Evolutionary conservation across 2,797 vertebrate genomes (phyloP), one percentile per base, ranked within the genome.

Genomic region (Sebastes iracundus): DNA sequence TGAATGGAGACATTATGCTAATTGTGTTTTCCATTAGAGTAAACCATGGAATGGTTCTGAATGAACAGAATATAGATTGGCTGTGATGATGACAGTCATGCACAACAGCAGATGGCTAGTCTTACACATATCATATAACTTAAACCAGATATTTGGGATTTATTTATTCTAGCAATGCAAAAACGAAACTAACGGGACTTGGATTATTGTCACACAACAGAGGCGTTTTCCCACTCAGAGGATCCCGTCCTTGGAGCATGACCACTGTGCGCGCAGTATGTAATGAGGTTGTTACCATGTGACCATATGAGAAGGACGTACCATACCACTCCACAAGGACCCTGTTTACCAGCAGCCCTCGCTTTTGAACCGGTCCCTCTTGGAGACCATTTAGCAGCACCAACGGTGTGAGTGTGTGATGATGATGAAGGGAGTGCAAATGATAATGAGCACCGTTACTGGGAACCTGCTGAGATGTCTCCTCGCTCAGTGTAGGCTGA

Each of bases 321-420:
- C 2, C 2, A 79, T 38, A 38, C 35, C 35, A 63, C 27, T 77
- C 81, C 84, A 81, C 10, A 5, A 71, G 76, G 58, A 22, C 61
- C 32, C 6, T 20, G 77, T 88, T 83, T 65, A 68, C 63, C 66
- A 38, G 66, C 46, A 81, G 71, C 25, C 18, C 46, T 61, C 3
- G 6, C 49, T 53, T 70, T 66, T 64, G 63, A 83, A 22, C 38
- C 1, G 7, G 27, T 81, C 86, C 82, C 90, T 59, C 68, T 20
- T 52, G 62, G 89, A 81, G 79, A 90, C 75, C 79, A 30, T 86
- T 92, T 91, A 91, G 69, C 70, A 63, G 53, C 1, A n/a, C 78
- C 53, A 52, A n/a, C 6, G 1, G 64, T 64, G 70, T 53, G 80
- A 72, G 70, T 35, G 84, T 90, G 87, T 52, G 82, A 83, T 69